Evolutionary conservation across 2,797 vertebrate genomes (phyloP).

Genomic region (Silurus lanzhouensis): DNA sequence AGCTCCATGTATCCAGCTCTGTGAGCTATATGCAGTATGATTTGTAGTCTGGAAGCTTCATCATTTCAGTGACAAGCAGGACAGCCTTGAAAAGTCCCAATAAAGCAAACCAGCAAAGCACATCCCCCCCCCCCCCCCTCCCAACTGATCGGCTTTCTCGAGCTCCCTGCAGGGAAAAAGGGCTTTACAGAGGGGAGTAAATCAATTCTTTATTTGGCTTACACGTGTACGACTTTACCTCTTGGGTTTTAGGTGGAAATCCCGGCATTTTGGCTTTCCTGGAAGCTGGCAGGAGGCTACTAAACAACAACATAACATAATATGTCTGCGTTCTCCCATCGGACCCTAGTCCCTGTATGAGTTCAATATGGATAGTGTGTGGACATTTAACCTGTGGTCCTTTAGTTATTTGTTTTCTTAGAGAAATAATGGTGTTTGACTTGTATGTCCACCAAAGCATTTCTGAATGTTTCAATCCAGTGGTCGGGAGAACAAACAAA

Average conservation of each 20-base stretch:
- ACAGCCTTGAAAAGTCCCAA: slow-evolving; percentile 51
- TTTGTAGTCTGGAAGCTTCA: slow-evolving; percentile 61
- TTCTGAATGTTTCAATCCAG: neutral
- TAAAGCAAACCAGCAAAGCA: slow-evolving; percentile 50
- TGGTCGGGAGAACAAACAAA: neutral
- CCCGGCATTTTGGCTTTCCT: slow-evolving; percentile 23
- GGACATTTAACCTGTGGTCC: neutral
- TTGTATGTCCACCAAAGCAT: neutral
- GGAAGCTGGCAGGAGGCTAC: slow-evolving; percentile 20
- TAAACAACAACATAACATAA: slow-evolving; percentile 23
- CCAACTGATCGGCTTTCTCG: slow-evolving; percentile 51
- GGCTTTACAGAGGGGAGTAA: slow-evolving; percentile 60
- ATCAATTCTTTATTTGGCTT: slow-evolving; percentile 65
- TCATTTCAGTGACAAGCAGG: slow-evolving; percentile 52
- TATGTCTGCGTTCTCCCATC: neutral
- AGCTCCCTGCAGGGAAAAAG: slow-evolving; percentile 35
- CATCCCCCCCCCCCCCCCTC: no score
- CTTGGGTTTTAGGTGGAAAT: slow-evolving; percentile 27
- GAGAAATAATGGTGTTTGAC: neutral
- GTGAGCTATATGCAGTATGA: slow-evolving; percentile 56
- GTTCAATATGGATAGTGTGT: neutral
- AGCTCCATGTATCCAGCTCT: slow-evolving; percentile 36
- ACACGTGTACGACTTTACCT: slow-evolving; percentile 50
- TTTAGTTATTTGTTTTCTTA: neutral
- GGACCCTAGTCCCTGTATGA: neutral